Evolutionary conservation across 2,888 invertebrate species (phyloP).

Genomic region (Anaspis maculata): DNA sequence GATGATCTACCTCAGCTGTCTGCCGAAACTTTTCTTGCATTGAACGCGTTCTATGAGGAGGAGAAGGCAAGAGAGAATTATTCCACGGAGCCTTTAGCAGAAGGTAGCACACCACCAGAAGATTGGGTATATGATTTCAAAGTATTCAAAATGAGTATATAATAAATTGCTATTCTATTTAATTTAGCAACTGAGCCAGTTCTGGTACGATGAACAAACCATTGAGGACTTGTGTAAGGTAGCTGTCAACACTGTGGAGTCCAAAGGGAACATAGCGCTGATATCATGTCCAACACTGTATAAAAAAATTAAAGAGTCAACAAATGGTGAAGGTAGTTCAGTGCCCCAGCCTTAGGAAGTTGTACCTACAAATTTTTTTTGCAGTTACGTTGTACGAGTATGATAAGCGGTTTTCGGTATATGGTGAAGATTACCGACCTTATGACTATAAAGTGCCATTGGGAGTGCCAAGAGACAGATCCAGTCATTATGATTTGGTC

Average conservation of each 20-base stretch:
- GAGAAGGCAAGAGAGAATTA: conserved; percentile 55
- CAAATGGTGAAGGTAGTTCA: conserved; percentile 21
- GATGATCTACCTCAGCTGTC: conserved; percentile 61
- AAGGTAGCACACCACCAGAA: too few relatives aligned
- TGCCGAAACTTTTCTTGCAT: conserved; percentile 60
- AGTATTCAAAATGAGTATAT: too few relatives aligned
- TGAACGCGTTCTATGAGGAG: conserved; percentile 71
- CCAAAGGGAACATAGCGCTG: conserved; percentile 63
- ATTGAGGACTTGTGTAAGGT: conserved; percentile 62
- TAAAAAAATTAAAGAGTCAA: conserved; percentile 50
- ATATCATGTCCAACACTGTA: conserved; percentile 86
- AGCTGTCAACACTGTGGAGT: conserved; percentile 48
- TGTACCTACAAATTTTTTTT: conserved; percentile 20
- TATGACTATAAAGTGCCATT: conserved; percentile 84
- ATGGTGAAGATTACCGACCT: conserved; percentile 68
- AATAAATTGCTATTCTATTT: conserved; percentile 28
- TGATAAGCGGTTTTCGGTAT: conserved; percentile 73
- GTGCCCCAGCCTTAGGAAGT: conserved; percentile 14
- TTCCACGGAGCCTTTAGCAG: conserved; percentile 35
- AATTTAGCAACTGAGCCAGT: conserved; percentile 94
- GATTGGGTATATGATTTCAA: conserved; percentile 60
- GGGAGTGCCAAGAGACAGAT: conserved; percentile 51
- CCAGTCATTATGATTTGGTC: conserved; percentile 66
- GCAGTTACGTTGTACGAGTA: conserved; percentile 54
- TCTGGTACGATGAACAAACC: conserved; percentile 89